Evolutionary conservation across 2,888 invertebrate genomes (phyloP).

Genomic region (Cheilosia variabilis): DNA sequence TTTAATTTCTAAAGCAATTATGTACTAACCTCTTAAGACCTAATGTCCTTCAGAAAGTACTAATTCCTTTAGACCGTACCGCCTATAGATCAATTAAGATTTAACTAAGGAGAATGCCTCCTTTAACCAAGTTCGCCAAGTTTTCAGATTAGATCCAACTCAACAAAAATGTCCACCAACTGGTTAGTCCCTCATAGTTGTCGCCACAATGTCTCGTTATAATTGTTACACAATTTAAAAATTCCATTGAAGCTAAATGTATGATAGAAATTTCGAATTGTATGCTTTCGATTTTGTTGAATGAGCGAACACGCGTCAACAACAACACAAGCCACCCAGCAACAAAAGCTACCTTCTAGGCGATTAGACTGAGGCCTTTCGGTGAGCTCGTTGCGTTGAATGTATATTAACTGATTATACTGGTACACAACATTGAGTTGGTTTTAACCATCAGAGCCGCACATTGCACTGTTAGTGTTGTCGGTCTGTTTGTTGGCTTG

Average conservation of each 20-base stretch:
- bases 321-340: conserved; percentile 12
- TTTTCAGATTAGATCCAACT: background rate
- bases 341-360: conserved; percentile 52
- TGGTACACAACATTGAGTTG: conserved; percentile 29
- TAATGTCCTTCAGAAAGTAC: no score
- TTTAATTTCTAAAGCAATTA: no score
- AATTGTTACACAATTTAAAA: conserved; percentile 42
- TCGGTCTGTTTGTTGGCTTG: conserved; percentile 17
- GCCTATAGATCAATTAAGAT: no score
- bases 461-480: background rate
- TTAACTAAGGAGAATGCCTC: background rate
- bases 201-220: background rate
- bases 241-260: conserved; percentile 37
- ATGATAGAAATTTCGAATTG: conserved; percentile 47
- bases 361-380: conserved; percentile 24
- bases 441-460: conserved; percentile 6
- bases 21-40: no score
- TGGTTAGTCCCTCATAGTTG: conserved; percentile 3
- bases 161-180: background rate
- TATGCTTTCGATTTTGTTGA: conserved; percentile 13
- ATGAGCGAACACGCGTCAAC: conserved; percentile 14
- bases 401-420: conserved; percentile 71
- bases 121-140: background rate
- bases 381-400: conserved; percentile 48
- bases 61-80: no score